Base-by-base conservation (phyloP, 2,113 vertebrate species). In the Physeter macrocephalus region DNA sequence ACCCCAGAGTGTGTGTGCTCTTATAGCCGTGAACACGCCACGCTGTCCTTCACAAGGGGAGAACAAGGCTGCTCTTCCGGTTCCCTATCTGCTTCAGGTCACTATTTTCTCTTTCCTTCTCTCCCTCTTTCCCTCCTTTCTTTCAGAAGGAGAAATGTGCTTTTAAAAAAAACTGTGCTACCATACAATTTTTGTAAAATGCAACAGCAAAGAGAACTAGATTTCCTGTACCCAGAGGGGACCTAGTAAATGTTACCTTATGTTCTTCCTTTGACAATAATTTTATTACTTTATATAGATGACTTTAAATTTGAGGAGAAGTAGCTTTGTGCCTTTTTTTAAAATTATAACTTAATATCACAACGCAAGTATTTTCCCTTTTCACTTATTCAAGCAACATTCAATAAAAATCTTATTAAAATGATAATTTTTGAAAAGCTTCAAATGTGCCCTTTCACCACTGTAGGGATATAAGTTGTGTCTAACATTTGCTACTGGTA, bases 1-100 rank as follows among this genome's bases (percentile, higher is more conserved):
- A 7, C 25, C 8, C 75, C 8, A 6, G 1, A 0, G n/a, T 9
- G 6, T 0, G 0, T 2, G 10, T 0, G 2, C 14, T 11, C 18
- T 27, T 4, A 54, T 1, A 34, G 20, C 43, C 1, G 1, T 2
- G 39, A 31, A 2, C 39, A 15, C 0, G 1, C 46, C 1, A 0
- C 0, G 7, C 31, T 6, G 9, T 20, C 46, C 5, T 4, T 25
- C 18, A 5, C 39, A 6, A 13, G 6, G 21, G 14, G 25, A 59
- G 66, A 69, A 3, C 8, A 6, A 12, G 31, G 25, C 2, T 34
- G 67, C 49, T 14, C 18, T 20, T n/a, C 34, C 8, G 5, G 8
- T 31, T 29, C 36, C 18, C 34, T 18, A 3, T 17, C 31, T 78
- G 18, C 15, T 21, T 54, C 29, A 57, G 4, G 13, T 71, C 86